Evolutionary conservation across 2,888 invertebrate species (phyloP), one percentile per base, ranked within the genome.

Genomic region (Hypena proboscidalis): DNA sequence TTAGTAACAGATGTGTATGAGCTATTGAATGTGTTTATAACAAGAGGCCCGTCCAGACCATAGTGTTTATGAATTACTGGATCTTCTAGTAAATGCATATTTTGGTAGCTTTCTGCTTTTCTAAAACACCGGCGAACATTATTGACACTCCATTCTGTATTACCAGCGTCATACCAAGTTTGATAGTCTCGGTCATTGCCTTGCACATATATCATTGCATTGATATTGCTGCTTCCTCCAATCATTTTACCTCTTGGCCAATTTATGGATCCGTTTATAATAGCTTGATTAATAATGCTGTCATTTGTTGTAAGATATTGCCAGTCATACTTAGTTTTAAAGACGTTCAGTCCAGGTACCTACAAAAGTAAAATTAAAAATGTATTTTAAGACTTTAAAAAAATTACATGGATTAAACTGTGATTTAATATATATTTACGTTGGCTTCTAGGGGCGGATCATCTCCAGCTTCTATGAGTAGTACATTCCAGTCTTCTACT

Each of bases 271-370:
- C 74, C 67, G 30, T 75, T 69, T 41, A 70, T 61, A 23, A 81
- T 83, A 92, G 95, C 96, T 65, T 95, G 83, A 73, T 95, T 95
- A 0, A 93, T 92, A 29, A 90, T 92, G 14, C 94, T 94, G 70
- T 95, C 94, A 0, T 95, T 95, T 65, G 95, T 95, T 0, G 95
- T 95, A 74, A 94, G 94, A 76, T 97, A 97, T 70, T 94, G 92
- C 97, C 97, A 97, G 74, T 97, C 97, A 40, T 96, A 82, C 68
- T 58, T 39, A 4, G 74, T 86, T 62, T 93, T 25, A 17, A 17
- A 17, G 4, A 17, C 17, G 3, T 17, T 17, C 17, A n/a, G 8
- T 25, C 2, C 2, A 21, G 2, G 17, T 4, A 4, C 22, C 22
- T 8, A 22, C 22, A 2, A 22, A 8, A 8, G 9, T 22, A 4